A percentile compares a stretch with the other conserved stretches of the same genome.
Evolutionary conservation across 2,888 invertebrate species (phyloP).

Genomic region (Flabesymbios commensalis): DNA sequence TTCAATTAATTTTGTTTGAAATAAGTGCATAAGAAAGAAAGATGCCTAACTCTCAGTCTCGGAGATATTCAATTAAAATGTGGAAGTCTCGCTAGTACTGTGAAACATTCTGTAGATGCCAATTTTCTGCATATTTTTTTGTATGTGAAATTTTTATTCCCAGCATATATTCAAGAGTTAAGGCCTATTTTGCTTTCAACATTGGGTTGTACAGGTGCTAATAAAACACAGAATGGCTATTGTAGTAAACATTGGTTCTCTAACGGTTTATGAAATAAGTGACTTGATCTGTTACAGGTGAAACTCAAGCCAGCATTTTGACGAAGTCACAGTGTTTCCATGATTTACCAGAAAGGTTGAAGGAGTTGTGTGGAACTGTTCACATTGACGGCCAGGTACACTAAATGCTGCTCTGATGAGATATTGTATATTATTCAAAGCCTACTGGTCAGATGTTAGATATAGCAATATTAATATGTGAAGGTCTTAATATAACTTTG

Average conservation of each 20-base stretch:
- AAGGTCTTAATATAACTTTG: too few species aligned
- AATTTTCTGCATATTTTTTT: neutral
- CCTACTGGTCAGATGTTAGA: too few species aligned
- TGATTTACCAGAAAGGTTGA: constrained; percentile 51
- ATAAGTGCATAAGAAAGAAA: too few species aligned
- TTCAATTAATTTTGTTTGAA: too few species aligned
- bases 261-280: neutral
- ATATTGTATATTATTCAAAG: too few species aligned
- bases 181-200: neutral
- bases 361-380: constrained; percentile 38
- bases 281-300: constrained; percentile 70
- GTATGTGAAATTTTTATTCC: neutral
- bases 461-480: too few species aligned
- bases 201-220: too few species aligned
- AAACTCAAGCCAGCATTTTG: constrained; percentile 78
- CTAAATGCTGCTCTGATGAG: neutral
- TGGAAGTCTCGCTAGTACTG: too few species aligned
- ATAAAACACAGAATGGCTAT: too few species aligned
- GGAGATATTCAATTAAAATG: too few species aligned
- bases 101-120: neutral
- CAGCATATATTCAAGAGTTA: neutral
- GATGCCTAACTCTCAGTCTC: too few species aligned
- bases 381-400: constrained; percentile 42
- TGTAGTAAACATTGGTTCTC: neutral
- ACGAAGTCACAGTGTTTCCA: constrained; percentile 70